Percentiles rank a stretch among this genome's conserved stretches.
phyloP scores from a whole-genome alignment of 37 sponge, comb jelly and placozoan genomes.

The Petrosia ficiformis region DNA sequence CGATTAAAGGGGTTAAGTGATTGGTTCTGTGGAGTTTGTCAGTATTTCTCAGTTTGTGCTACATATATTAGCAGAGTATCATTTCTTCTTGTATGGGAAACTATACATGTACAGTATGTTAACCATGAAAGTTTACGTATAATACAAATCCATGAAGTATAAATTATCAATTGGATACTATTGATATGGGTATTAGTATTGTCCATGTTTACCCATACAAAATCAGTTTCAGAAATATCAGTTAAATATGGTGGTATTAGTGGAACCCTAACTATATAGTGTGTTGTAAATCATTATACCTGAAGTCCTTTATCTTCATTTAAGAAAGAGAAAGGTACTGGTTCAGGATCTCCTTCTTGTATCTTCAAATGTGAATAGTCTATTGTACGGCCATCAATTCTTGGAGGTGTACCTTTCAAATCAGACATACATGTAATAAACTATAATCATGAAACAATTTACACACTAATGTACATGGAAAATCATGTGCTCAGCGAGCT shows the following conservation, averaged over 20 bases:
- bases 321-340: constrained; percentile 84
- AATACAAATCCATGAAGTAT: no score
- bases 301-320: constrained; percentile 35
- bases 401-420: constrained; percentile 76
- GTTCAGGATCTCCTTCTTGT: constrained; percentile 70
- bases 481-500: no score
- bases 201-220: no score
- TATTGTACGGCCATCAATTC: constrained; percentile 61
- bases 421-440: neutral
- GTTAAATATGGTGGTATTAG: neutral
- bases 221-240: no score
- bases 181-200: neutral
- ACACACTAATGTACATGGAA: neutral
- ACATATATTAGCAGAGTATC: neutral
- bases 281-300: constrained; percentile 21
- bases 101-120: no score
- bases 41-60: no score
- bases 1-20: no score
- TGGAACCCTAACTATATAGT: neutral
- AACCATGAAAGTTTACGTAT: no score
- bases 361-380: constrained; percentile 23
- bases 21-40: no score
- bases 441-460: neutral
- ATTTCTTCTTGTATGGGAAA: no score
- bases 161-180: no score